These are phyloP conservation scores for Dascyllus trimaculatus DNA, from an alignment of 2,113 vertebrate species.

Conservation along the genomic window DNA sequence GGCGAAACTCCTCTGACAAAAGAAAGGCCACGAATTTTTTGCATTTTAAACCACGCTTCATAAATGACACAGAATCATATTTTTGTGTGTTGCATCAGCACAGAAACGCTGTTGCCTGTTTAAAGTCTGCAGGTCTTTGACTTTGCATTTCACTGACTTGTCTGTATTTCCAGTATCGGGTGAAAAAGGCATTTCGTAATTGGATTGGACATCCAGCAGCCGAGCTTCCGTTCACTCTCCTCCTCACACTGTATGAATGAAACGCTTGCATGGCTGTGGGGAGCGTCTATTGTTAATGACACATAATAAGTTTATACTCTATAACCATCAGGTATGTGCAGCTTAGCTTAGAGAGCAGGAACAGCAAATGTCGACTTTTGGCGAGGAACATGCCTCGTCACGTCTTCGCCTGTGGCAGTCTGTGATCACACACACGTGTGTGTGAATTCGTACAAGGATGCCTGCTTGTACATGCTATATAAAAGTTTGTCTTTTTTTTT, in stretches of 20 bases:
- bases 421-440: not conserved
- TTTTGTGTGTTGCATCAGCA: too few species aligned
- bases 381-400: slow-evolving; percentile 42
- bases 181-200: not conserved
- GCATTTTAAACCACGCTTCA: too few species aligned
- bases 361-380: slow-evolving; percentile 23
- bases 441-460: not conserved
- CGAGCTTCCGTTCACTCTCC: not conserved
- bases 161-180: not conserved
- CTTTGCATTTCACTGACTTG: too few species aligned
- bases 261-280: not conserved
- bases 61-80: too few species aligned
- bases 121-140: too few species aligned
- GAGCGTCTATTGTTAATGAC: slow-evolving; percentile 23
- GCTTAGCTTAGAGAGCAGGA: slow-evolving; percentile 3
- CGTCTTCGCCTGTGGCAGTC: slow-evolving; percentile 40
- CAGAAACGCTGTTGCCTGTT: too few species aligned
- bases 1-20: too few species aligned
- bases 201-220: not conserved
- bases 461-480: slow-evolving; percentile 27
- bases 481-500: slow-evolving; percentile 19
- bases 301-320: slow-evolving; percentile 18
- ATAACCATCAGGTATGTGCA: slow-evolving; percentile 45
- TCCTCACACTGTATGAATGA: slow-evolving; percentile 44
- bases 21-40: too few species aligned